phyloP scores from a whole-genome alignment of 2,113 vertebrate genomes.

The Crotophaga sulcirostris region DNA sequence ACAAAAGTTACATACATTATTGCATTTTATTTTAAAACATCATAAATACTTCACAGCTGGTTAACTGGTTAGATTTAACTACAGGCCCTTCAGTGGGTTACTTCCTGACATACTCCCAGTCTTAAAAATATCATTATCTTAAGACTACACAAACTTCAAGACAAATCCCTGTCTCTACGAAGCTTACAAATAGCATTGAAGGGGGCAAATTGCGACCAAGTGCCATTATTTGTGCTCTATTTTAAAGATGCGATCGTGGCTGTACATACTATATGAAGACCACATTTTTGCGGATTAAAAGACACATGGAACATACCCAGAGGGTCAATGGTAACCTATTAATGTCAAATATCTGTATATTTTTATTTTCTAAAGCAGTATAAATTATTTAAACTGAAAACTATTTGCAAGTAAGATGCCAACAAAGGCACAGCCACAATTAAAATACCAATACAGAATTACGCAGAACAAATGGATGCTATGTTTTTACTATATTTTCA shows the following conservation, averaged over 20 bases:
- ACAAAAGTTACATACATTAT: not conserved
- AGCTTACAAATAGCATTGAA: not conserved
- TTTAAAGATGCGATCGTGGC: not conserved
- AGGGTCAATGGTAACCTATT: not conserved
- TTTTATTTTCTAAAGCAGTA: not conserved
- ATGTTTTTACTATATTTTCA: not conserved
- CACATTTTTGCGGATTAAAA: not conserved
- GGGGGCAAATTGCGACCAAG: not conserved
- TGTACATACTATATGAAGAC: not conserved
- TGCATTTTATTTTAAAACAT: not conserved
- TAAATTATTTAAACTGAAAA: not conserved
- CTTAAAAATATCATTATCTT: not conserved
- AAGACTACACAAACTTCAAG: not conserved
- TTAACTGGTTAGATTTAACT: not conserved
- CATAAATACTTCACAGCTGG: not conserved
- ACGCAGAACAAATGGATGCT: not conserved
- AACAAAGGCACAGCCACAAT: not conserved
- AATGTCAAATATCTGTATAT: not conserved
- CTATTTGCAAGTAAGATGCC: not conserved
- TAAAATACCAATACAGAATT: not conserved
- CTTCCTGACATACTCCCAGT: not conserved
- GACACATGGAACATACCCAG: not conserved
- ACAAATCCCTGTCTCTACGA: not conserved
- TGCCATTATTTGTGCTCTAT: not conserved
- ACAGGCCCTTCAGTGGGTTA: not conserved